Base-by-base conservation (phyloP, 2,797 vertebrate species). In the Xiphophorus birchmanni region DNA sequence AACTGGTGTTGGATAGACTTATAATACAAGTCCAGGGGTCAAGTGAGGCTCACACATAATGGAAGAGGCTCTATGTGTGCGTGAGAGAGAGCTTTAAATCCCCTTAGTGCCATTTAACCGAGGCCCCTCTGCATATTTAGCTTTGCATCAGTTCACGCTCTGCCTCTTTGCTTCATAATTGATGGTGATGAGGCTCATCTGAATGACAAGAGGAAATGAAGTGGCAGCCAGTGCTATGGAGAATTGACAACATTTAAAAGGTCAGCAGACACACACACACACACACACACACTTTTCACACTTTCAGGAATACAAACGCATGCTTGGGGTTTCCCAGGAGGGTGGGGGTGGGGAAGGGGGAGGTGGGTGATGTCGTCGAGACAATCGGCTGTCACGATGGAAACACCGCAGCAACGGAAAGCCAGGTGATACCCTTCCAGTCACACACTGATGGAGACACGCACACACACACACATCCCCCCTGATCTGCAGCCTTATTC, bases 331-430 rank as follows among this genome's bases (percentile, higher is more conserved):
- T 92, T 93, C 91, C 94, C 92, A 73, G 17, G 77, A 80, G 93
- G 91, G 67, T 78, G 11, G 11, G 78, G 79, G 92, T 87, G 69
- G 11, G 15, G 78, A 80, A 91, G 91, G 71, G 80, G 40, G 32
- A 13, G 18, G 77, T 82, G 92, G 91, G 67, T 75, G 2, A 29
- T 87, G 78, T 81, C 7, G 67, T 94, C 91, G 90, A 92, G 90
- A 94, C 92, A 85, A 86, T 92, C 89, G 90, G 74, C 80, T 89
- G 94, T 95, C 87, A 75, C 93, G 87, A 95, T 95, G 92, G 95
- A 89, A 94, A 95, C 92, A 0, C 50, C 12, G 75, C 78, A 89
- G 89, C 91, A 93, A 92, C 90, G 90, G 82, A 79, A 26, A 83
- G 77, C 71, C 74, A 10, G 89, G 87, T 86, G 85, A 89, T 89